Base-by-base conservation (phyloP, 2,113 vertebrate genomes). In the Damaliscus lunatus region DNA sequence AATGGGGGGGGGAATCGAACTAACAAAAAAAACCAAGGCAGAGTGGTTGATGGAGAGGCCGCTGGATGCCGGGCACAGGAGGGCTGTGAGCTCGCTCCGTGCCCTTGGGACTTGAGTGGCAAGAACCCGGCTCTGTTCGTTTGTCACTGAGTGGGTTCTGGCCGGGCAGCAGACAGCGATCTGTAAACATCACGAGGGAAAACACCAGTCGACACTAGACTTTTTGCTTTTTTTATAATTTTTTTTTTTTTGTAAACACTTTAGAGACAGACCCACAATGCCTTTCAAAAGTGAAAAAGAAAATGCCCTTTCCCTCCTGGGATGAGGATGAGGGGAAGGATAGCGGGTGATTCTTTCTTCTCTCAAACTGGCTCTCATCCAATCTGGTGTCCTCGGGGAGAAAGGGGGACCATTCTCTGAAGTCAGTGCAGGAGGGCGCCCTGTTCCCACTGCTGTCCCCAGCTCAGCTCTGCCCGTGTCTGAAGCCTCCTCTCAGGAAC, bases 151-250 rank as follows among this genome's bases (percentile, higher is more conserved):
- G 98, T 85, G 95, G 96, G 97, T 93, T 90, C 94, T 77, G 97
- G 98, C 98, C 93, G 98, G 96, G 96, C 98, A 98, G 98, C 98
- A 96, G 97, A 98, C 97, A 98, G 98, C 96, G 94, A 97, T 98
- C 98, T 98, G 99, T 99, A 99, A 99, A 99, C 99, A 99, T 98
- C 98, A 99, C 98, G 85, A 97, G 99, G 98, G 98, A 98, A 98
- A 98, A 98, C 99, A 98, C 98, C 98, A 98, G 98, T 98, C 98
- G 99, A 99, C 99, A 99, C 98, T 7, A 98, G 98, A 98, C 98
- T 98, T 98, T 98, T 97, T 86, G 96, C 94, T 52, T 53, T 53
- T 98, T 99, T 98, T 98, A 98, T 98, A 97, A 96, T 62, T 98
- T 98, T 98, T 98, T 98, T 98, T 36, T 97, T 98, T 50, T 99